Evolutionary conservation across 1,140 invertebrate species (phyloP).

Genomic region (Cherax quadricarinatus): DNA sequence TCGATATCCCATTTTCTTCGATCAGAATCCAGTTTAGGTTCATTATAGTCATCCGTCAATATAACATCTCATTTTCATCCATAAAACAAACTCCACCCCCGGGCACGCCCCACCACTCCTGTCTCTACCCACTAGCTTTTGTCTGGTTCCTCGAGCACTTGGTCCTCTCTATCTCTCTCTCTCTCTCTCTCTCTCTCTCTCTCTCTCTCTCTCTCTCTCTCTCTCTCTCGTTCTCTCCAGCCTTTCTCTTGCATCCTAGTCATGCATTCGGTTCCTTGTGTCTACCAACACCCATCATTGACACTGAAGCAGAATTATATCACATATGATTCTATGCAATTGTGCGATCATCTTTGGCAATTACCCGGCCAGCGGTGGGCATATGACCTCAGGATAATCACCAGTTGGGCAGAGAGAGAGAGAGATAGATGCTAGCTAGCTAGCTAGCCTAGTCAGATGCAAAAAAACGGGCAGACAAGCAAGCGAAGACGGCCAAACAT

Average conservation of each 20-base stretch:
- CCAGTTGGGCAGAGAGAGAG: neutral
- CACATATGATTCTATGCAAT: neutral
- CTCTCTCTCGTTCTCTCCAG: neutral
- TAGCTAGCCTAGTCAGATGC: no score
- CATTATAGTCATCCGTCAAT: constrained; percentile 21
- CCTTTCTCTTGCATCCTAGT: neutral
- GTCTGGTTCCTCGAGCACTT: no score
- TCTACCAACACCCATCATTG: neutral
- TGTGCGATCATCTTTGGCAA: neutral
- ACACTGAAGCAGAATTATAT: neutral
- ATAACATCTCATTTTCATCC: constrained; percentile 33
- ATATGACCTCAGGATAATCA: neutral
- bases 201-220: neutral
- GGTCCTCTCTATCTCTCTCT: neutral
- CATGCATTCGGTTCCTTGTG: neutral
- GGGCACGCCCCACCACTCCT: neutral
- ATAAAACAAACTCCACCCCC: constrained; percentile 16
- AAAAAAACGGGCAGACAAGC: no score
- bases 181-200: neutral
- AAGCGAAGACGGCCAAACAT: no score
- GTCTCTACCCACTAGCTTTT: neutral
- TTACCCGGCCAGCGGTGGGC: constrained; percentile 1
- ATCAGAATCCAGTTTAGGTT: neutral
- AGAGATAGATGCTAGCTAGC: no score
- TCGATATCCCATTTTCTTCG: neutral